Percentiles rank a stretch among this genome's conserved stretches.
Evolutionary conservation across 2,113 vertebrate genomes (phyloP).

Genomic region (Seriola rivoliana): DNA sequence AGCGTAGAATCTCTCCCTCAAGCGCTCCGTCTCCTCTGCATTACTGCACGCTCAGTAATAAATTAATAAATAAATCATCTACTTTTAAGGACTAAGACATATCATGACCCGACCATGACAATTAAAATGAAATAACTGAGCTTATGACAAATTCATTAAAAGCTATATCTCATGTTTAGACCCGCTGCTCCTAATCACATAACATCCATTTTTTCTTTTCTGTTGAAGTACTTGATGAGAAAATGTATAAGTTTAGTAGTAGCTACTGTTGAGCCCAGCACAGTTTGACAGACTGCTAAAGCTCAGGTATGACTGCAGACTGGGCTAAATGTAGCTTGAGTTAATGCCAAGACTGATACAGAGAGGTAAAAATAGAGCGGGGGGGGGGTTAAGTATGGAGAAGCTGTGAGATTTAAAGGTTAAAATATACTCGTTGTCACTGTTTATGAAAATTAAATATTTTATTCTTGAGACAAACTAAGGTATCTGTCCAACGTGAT

Average conservation of each 20-base stretch:
- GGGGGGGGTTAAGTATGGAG: background rate
- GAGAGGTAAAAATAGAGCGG: conserved; percentile 4
- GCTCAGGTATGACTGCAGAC: conserved; percentile 9
- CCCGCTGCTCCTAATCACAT: background rate
- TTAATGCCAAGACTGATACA: background rate
- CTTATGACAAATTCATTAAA: no score
- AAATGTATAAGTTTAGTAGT: background rate
- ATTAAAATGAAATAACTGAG: no score
- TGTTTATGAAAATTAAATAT: background rate
- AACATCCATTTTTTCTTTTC: background rate
- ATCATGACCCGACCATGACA: background rate
- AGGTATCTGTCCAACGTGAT: background rate
- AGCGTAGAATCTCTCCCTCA: no score
- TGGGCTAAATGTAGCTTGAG: conserved; percentile 7
- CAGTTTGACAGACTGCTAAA: background rate
- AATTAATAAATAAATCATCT: background rate
- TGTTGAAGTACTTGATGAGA: background rate
- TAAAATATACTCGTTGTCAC: background rate
- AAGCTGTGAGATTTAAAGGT: background rate
- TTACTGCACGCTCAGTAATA: conserved; percentile 40
- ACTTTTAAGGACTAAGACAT: no score
- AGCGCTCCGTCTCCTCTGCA: conserved; percentile 1
- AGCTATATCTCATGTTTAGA: no score
- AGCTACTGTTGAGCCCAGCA: background rate
- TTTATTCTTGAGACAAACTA: background rate